Evolutionary conservation across 1,140 invertebrate species (phyloP), one percentile per base, ranked within the genome.

Genomic region (Wiebesia pumilae): DNA sequence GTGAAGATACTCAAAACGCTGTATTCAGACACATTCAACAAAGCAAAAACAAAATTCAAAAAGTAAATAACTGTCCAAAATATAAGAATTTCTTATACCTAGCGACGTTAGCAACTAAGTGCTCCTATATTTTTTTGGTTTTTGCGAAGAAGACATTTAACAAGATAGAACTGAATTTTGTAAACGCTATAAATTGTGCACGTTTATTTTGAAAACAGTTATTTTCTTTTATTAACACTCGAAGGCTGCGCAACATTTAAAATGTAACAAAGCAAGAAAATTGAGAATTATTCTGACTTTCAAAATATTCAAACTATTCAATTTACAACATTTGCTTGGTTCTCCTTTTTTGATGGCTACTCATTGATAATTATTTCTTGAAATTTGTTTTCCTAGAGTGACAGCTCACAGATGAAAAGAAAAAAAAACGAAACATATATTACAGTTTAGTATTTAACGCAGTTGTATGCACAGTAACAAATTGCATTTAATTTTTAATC

Each of bases 51-150:
- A 81, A 82, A 82, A 38, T 78, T 82, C 83, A 12, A 51, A 33
- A 78, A 82, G 80, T 86, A 86, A 75, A 82, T 82, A 86, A n/a
- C 40, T 67, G 43, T 51, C 14, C 24, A 51, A 75, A 30, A 51
- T 58, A 69, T 69, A 51, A 58, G 40, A 79, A 30, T 80, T 71
- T 71, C 38, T 21, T 79, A 79, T 24, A 35, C 30, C 40, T 65
- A 84, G 35, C 67, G 24, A 78, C 51, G 47, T 43, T 81, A 75
- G 21, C 51, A 4, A 79, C 81, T 75, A 58, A 19, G 54, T 21
- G 35, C 75, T 65, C 27, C 62, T 75, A 51, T 27, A 51, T 24
- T 58, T 43, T 27, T 19, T 4, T 83, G n/a, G 43, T 43, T 71
- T 33, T 73, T 62, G 35, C 71, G 51, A 40, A 62, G 14, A 10